Percentiles rank a stretch among this genome's conserved stretches.
phyloP scores from a whole-genome alignment of 1,140 invertebrate species.

The Andricus grossulariae region DNA sequence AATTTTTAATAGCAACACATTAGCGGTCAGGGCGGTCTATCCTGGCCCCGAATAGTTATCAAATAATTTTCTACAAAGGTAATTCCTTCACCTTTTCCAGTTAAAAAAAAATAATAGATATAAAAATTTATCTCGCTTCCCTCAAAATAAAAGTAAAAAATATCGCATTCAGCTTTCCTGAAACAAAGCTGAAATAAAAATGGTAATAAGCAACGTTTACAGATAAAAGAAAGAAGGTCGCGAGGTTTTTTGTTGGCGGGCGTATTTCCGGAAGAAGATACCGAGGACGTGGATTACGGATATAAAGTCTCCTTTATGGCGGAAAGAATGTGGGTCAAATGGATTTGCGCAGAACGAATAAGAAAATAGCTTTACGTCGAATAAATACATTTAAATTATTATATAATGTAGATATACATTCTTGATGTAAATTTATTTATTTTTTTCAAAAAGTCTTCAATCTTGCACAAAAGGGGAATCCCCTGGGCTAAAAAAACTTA shows the following conservation, averaged over 20 bases:
- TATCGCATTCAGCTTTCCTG: neutral
- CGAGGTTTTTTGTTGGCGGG: slow-evolving; percentile 13
- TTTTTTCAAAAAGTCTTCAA: too few relatives aligned
- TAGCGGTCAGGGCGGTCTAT: too few relatives aligned
- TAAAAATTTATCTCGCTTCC: neutral
- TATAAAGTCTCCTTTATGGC: slow-evolving; percentile 28
- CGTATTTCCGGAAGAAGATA: slow-evolving; percentile 27
- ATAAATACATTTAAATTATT: neutral
- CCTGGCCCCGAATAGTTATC: too few relatives aligned
- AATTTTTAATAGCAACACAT: too few relatives aligned
- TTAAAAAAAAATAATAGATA: too few relatives aligned
- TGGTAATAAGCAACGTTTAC: slow-evolving; percentile 20
- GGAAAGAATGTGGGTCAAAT: slow-evolving; percentile 17
- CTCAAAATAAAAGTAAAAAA: neutral
- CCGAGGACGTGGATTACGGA: neutral
- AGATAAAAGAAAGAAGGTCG: neutral
- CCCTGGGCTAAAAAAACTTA: too few relatives aligned
- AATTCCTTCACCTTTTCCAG: too few relatives aligned
- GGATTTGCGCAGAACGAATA: slow-evolving; percentile 13
- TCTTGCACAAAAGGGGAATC: too few relatives aligned
- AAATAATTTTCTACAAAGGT: too few relatives aligned
- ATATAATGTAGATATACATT: too few relatives aligned
- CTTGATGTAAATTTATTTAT: too few relatives aligned
- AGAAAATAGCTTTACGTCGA: slow-evolving; percentile 2
- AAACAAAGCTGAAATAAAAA: slow-evolving; percentile 17